Conservation (phyloP, 2,113 vertebrate species). For the Brachypodius melanocephalos region DNA sequence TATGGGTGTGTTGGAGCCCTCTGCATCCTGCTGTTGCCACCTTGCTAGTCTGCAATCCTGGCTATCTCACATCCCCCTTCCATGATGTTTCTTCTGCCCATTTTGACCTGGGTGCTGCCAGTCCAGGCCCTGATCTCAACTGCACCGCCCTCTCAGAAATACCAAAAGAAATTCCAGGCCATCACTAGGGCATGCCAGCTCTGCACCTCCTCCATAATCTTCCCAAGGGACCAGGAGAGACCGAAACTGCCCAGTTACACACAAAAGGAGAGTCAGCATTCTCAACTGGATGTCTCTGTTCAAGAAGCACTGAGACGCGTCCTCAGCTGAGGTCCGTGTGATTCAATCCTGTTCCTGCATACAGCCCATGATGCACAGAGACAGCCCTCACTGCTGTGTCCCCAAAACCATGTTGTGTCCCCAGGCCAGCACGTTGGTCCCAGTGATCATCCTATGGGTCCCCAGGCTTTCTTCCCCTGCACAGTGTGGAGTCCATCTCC, state of each 20-base stretch:
- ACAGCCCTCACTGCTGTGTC: not conserved
- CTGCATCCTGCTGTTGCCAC: not conserved
- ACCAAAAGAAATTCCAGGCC: not conserved
- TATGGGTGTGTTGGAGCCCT: not conserved
- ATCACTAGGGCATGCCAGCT: not conserved
- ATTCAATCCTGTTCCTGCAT: not conserved
- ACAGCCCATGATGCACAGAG: not conserved
- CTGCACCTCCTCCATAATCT: not conserved
- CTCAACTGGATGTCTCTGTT: not conserved
- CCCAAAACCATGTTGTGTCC: not conserved
- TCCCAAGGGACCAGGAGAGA: not conserved
- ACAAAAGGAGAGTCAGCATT: not conserved
- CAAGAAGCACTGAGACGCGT: rapidly evolving
- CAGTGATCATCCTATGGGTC: rapidly evolving
- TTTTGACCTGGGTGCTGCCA: not conserved
- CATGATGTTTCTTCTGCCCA: not conserved
- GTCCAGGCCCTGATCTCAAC: not conserved
- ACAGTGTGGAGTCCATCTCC: not conserved
- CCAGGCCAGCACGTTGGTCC: not conserved
- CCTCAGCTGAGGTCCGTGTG: not conserved
- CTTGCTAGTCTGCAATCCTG: not conserved
- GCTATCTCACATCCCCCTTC: not conserved
- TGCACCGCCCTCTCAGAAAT: not conserved
- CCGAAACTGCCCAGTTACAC: not conserved
- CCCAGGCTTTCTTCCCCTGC: not conserved